A percentile compares a stretch with the other conserved stretches of the same genome.
Conservation (phyloP, 2,888 invertebrate genomes). For the Galerucella pusilla region DNA sequence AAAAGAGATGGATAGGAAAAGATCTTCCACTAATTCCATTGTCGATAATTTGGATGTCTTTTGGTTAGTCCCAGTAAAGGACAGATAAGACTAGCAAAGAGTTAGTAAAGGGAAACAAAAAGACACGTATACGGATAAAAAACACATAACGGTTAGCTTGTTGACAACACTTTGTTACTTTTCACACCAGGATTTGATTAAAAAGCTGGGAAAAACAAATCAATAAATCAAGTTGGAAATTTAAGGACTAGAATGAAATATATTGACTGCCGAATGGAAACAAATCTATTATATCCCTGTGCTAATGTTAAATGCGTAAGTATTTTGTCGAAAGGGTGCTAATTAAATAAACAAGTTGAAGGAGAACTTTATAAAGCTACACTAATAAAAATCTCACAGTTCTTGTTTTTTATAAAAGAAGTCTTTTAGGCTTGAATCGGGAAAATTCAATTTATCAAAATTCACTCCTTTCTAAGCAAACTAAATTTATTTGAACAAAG, state of each 20-base stretch:
- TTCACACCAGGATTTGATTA: conserved; percentile 33
- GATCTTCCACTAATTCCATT: conserved; percentile 20
- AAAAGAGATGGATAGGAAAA: neutral
- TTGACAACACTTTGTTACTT: conserved; percentile 32
- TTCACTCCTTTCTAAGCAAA: too few species aligned
- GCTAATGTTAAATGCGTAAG: conserved; percentile 12
- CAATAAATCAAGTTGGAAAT: conserved; percentile 29
- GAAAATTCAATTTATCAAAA: too few species aligned
- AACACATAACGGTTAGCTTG: conserved; percentile 29
- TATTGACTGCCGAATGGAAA: conserved; percentile 14
- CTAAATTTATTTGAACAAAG: too few species aligned
- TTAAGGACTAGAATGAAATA: conserved; percentile 24
- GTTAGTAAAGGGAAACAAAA: conserved; percentile 26
- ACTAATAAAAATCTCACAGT: neutral
- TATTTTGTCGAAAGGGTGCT: conserved; percentile 12
- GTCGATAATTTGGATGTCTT: conserved; percentile 25
- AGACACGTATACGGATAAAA: conserved; percentile 26
- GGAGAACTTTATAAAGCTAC: neutral
- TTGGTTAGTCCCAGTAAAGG: conserved; percentile 17
- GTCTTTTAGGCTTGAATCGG: too few species aligned
- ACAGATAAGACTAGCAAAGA: conserved; percentile 23
- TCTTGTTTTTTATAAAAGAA: too few species aligned
- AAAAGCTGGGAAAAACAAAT: conserved; percentile 29
- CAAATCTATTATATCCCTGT: conserved; percentile 20
- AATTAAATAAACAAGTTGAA: conserved; percentile 3